Evolutionary conservation across 2,113 vertebrate genomes (phyloP).

Genomic region (Fulmarus glacialis): DNA sequence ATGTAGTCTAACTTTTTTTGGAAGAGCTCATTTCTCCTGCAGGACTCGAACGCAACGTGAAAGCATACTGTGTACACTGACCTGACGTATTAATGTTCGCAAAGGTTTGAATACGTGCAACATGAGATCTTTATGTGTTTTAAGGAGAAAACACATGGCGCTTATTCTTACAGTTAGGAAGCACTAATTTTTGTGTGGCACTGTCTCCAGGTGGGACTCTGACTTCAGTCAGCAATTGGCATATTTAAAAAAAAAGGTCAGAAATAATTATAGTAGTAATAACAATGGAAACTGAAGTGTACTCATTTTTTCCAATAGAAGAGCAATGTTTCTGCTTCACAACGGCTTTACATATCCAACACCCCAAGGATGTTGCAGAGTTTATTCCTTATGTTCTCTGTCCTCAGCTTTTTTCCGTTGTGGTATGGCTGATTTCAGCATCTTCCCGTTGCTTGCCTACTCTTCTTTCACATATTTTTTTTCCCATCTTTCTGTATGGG

Average conservation of each 20-base stretch:
- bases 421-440: neutral
- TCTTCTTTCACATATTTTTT: neutral
- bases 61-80: accelerated
- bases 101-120: neutral
- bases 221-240: neutral
- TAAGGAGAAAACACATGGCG: neutral
- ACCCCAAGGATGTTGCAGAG: neutral
- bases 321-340: neutral
- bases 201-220: neutral
- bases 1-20: neutral
- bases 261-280: neutral
- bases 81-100: accelerated
- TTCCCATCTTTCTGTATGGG: neutral
- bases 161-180: neutral
- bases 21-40: neutral
- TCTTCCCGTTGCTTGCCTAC: neutral
- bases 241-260: neutral
- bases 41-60: neutral
- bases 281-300: neutral
- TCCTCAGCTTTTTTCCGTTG: neutral
- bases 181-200: accelerated
- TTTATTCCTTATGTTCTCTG: neutral
- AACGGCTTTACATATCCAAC: accelerated
- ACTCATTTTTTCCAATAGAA: accelerated
- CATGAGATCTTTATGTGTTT: neutral